phyloP scores from a whole-genome alignment of 2,888 invertebrate genomes.

The Drosophila rubida region DNA sequence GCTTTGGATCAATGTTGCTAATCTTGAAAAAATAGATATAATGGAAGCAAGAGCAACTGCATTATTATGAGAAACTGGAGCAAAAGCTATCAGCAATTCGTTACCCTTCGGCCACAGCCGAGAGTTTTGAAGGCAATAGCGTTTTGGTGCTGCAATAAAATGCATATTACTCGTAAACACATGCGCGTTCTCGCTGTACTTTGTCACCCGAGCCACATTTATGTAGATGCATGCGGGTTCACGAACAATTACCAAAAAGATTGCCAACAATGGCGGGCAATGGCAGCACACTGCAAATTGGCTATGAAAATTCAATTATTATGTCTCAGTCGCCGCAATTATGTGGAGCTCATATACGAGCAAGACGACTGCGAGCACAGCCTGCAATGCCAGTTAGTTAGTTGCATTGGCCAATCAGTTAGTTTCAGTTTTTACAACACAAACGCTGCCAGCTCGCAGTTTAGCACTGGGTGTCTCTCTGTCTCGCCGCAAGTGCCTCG shows the following conservation, averaged over 20 bases:
- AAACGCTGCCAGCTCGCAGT: no score
- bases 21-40: background rate
- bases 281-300: background rate
- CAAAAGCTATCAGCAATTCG: background rate
- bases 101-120: no score
- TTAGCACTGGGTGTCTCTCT: background rate
- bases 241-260: conserved; percentile 1
- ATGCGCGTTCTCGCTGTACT: background rate
- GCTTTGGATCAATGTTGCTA: background rate
- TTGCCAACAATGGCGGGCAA: background rate
- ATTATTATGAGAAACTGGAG: background rate
- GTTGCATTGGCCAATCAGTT: conserved; percentile 20
- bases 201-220: background rate
- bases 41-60: background rate
- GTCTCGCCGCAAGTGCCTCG: background rate
- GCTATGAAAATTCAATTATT: conserved; percentile 46
- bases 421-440: no score
- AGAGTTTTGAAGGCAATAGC: no score
- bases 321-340: conserved; percentile 10
- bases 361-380: background rate
- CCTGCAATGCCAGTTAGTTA: background rate
- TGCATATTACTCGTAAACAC: conserved; percentile 1
- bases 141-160: background rate
- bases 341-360: background rate
- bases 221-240: background rate